Evolutionary conservation across 2,797 vertebrate genomes (phyloP).

Genomic region (Threskiornis aethiopicus): DNA sequence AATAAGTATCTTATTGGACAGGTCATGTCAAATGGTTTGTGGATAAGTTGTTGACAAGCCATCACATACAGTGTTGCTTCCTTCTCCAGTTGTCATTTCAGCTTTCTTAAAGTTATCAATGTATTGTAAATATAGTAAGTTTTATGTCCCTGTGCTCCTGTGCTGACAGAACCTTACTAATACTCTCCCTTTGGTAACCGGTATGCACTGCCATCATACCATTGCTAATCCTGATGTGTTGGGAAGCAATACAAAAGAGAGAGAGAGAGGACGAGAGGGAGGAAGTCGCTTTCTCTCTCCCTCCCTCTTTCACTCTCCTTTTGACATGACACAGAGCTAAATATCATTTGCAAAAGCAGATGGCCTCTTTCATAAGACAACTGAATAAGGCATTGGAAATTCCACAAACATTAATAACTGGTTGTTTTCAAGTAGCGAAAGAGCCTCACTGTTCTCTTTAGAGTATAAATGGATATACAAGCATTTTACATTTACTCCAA

Average conservation of each 20-base stretch:
- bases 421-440: background rate
- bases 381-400: background rate
- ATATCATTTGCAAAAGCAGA: background rate
- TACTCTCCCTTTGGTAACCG: background rate
- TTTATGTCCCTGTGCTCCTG: background rate
- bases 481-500: background rate
- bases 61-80: background rate
- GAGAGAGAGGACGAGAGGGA: background rate
- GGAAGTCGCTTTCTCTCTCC: background rate
- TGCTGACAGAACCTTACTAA: background rate
- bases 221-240: background rate
- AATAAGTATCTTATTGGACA: background rate
- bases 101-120: background rate
- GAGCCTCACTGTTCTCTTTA: background rate
- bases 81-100: background rate
- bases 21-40: background rate
- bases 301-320: background rate
- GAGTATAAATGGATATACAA: background rate
- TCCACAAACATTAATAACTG: background rate
- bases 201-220: background rate
- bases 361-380: background rate
- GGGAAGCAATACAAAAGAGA: background rate
- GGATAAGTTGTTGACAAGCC: background rate
- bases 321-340: background rate
- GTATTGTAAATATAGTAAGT: background rate